Conservation (phyloP, 2,797 vertebrate species). For the Podarcis lilfordi region DNA sequence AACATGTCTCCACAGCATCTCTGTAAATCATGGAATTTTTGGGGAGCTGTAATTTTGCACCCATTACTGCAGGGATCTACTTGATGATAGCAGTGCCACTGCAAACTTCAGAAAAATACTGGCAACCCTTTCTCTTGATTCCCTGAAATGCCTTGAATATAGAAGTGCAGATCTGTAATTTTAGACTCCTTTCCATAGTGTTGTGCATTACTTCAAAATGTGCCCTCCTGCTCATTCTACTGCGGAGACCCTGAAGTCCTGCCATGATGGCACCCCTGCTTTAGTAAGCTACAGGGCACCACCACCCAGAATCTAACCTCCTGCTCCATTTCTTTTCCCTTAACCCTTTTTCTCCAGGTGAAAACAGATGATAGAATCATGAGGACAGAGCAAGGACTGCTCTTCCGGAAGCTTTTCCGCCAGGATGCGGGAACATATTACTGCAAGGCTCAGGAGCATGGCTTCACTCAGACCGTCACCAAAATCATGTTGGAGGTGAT, state of each 20-base stretch:
- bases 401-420: constrained; percentile 87
- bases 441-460: constrained; percentile 88
- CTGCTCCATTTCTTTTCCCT: neutral
- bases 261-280: neutral
- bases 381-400: constrained; percentile 86
- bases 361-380: constrained; percentile 89
- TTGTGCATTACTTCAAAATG: neutral
- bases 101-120: neutral
- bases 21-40: neutral
- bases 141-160: neutral
- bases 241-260: neutral
- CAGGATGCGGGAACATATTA: constrained; percentile 86
- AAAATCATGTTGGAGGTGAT: constrained; percentile 86
- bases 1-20: neutral
- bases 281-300: neutral
- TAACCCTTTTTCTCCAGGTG: constrained; percentile 74
- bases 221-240: neutral
- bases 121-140: neutral
- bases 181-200: neutral
- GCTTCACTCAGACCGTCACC: constrained; percentile 87
- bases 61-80: neutral
- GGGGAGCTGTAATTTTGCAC: neutral
- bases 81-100: neutral
- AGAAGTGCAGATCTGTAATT: neutral
- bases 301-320: neutral